A percentile compares a stretch with the other conserved stretches of the same genome.
phyloP scores from a whole-genome alignment of 1,140 invertebrate genomes.

The Sitobion miscanthi region DNA sequence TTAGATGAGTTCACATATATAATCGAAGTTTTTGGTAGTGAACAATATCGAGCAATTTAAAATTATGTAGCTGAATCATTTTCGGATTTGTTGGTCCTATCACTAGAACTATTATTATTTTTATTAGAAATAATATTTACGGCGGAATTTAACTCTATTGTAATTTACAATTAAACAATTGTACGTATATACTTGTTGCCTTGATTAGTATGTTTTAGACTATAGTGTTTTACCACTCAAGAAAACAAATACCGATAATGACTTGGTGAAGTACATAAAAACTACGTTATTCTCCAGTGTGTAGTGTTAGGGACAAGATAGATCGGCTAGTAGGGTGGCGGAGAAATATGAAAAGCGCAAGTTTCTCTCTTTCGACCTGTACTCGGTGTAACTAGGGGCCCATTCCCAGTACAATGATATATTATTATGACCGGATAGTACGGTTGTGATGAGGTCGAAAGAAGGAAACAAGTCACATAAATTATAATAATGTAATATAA shows the following conservation, averaged over 20 bases:
- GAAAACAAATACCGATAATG: neutral
- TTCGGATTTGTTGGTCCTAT: neutral
- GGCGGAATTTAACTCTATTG: neutral
- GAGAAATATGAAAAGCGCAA: slow-evolving; percentile 25
- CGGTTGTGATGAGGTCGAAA: slow-evolving; percentile 37
- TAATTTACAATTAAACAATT: neutral
- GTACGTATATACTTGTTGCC: neutral
- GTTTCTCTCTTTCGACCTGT: slow-evolving; percentile 9
- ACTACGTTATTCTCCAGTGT: neutral
- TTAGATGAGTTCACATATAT: neutral
- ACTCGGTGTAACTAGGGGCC: slow-evolving; percentile 23
- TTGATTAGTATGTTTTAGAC: neutral
- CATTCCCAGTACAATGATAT: slow-evolving; percentile 42
- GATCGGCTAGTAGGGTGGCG: neutral
- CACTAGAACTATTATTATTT: neutral
- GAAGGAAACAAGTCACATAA: slow-evolving; percentile 51
- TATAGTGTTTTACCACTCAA: neutral
- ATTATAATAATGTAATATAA: slow-evolving; percentile 52
- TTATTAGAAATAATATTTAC: neutral
- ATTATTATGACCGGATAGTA: slow-evolving; percentile 40
- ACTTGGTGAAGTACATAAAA: neutral
- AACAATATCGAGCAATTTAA: neutral
- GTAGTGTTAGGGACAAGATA: neutral
- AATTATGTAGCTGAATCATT: neutral
- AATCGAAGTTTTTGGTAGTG: neutral